Evolutionary conservation across 2,797 vertebrate species (phyloP).

Genomic region (Coregonus sp.): DNA sequence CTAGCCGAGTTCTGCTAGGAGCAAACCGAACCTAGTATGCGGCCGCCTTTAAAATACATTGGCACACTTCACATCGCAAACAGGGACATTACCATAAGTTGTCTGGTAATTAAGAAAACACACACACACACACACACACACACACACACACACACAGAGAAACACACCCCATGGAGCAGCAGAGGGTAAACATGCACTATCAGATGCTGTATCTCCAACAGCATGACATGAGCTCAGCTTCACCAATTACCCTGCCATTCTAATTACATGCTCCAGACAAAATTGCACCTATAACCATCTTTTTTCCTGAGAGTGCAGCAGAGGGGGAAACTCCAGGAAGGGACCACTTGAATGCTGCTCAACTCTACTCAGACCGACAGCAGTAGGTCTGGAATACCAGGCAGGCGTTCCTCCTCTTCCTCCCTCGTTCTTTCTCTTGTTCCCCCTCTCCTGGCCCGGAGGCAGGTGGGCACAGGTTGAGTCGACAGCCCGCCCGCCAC

Average conservation of each 20-base stretch:
- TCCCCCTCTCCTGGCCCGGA: background rate
- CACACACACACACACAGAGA: background rate
- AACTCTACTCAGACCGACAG: constrained; percentile 21
- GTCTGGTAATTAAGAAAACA: background rate
- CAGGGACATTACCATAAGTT: background rate
- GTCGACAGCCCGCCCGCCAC: background rate
- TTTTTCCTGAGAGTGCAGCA: constrained; percentile 49
- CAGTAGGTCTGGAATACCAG: constrained; percentile 18
- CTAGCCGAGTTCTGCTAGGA: too few relatives aligned
- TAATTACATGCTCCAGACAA: constrained; percentile 57
- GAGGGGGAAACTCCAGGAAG: constrained; percentile 55
- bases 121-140: background rate
- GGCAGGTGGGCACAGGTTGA: constrained; percentile 20
- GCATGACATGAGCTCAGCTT: constrained; percentile 33
- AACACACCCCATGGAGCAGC: background rate
- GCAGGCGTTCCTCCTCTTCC: background rate
- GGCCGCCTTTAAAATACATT: too few relatives aligned
- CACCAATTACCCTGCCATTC: constrained; percentile 52
- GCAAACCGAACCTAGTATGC: too few relatives aligned
- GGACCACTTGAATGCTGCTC: constrained; percentile 28
- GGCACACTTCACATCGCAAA: background rate
- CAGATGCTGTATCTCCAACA: constrained; percentile 25
- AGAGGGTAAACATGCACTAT: constrained; percentile 4
- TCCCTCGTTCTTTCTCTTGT: background rate
- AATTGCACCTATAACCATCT: constrained; percentile 48